Evolutionary conservation across 2,113 vertebrate species (phyloP).

Genomic region (Chaetura pelagica): DNA sequence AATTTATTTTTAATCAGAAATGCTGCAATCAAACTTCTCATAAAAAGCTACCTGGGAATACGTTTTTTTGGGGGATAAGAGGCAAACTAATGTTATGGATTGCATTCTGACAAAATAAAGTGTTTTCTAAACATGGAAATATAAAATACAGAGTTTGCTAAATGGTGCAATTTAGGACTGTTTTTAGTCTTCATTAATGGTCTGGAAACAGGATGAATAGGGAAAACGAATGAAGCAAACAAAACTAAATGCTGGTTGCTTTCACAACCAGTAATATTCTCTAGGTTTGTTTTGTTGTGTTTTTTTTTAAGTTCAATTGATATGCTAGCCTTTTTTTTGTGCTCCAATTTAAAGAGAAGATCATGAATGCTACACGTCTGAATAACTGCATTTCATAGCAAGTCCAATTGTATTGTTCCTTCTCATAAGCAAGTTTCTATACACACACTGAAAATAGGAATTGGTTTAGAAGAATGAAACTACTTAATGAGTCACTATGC

Average conservation of each 20-base stretch:
- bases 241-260: background rate
- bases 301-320: background rate
- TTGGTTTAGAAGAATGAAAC: background rate
- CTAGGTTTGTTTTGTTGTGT: background rate
- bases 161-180: background rate
- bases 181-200: constrained; percentile 48
- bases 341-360: background rate
- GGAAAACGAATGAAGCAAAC: constrained; percentile 8
- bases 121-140: constrained; percentile 21
- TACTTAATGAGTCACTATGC: background rate
- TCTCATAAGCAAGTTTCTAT: background rate
- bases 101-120: constrained; percentile 5
- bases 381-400: background rate
- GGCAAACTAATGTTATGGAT: background rate
- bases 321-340: background rate
- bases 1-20: constrained; percentile 29
- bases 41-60: background rate
- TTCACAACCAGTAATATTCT: background rate
- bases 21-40: background rate
- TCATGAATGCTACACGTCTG: background rate
- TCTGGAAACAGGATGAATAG: constrained; percentile 29
- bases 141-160: constrained; percentile 6
- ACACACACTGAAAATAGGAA: background rate
- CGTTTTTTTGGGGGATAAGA: constrained; percentile 1
- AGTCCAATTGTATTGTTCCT: background rate